Evolutionary conservation across 2,888 invertebrate species (phyloP).

Genomic region (Ophion ventricosus): DNA sequence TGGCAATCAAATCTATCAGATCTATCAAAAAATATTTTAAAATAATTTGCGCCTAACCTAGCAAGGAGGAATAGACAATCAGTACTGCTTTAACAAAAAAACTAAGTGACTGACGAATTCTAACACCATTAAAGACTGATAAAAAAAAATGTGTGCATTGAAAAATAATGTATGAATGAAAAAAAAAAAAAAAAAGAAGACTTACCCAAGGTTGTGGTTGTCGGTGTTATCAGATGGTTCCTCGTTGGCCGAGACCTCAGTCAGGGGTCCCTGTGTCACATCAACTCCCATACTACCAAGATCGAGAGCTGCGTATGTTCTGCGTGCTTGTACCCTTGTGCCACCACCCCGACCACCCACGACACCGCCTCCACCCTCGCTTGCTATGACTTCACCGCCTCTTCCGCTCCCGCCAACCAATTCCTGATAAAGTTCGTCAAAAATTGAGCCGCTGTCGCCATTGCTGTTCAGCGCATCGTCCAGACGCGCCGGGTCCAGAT

Average conservation of each 20-base stretch:
- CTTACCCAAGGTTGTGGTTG: constrained; percentile 85
- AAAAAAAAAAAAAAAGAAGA: constrained; percentile 43
- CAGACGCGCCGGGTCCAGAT: constrained; percentile 90
- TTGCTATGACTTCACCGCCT: constrained; percentile 84
- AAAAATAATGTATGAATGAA: background rate
- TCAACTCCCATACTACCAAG: constrained; percentile 90
- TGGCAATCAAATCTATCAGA: too few species aligned
- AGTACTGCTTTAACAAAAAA: too few species aligned
- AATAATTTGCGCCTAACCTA: too few species aligned
- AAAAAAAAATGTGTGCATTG: background rate
- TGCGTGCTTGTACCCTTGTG: constrained; percentile 83
- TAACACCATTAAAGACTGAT: too few species aligned
- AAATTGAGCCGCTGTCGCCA: constrained; percentile 86
- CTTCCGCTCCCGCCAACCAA: constrained; percentile 84
- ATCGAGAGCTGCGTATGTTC: constrained; percentile 88
- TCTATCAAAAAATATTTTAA: too few species aligned
- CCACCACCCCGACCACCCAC: constrained; percentile 84
- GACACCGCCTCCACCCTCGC: constrained; percentile 85
- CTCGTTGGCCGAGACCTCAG: constrained; percentile 83
- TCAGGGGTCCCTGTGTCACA: constrained; percentile 86
- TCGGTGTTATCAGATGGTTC: constrained; percentile 82
- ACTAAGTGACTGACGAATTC: too few species aligned
- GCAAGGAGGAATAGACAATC: too few species aligned
- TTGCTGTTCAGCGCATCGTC: constrained; percentile 90
- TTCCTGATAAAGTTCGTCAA: constrained; percentile 89